Percentiles rank a stretch among this genome's conserved stretches.
phyloP scores from a whole-genome alignment of 37 sponge, comb jelly and placozoan genomes.

The Corticium candelabrum region DNA sequence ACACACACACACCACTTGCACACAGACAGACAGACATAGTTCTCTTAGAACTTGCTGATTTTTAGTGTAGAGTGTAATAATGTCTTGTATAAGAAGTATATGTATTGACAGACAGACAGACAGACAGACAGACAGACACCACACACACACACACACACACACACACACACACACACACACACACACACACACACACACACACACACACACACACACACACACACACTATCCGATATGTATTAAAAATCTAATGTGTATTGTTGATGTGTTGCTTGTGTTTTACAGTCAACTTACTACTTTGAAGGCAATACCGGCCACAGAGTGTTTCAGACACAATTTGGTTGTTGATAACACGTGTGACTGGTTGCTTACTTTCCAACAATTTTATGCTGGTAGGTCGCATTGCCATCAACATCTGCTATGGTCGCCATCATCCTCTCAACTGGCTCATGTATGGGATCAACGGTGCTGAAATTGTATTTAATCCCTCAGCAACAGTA shows the following conservation, averaged over 20 bases:
- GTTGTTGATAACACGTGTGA: constrained; percentile 7
- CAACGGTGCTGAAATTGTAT: constrained; percentile 95
- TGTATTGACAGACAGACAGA: too few relatives aligned
- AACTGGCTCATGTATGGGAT: constrained; percentile 87
- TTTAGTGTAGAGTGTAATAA: too few relatives aligned
- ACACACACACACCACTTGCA: too few relatives aligned
- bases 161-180: background rate
- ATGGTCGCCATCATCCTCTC: constrained; percentile 91
- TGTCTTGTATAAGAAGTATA: too few relatives aligned
- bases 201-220: too few relatives aligned
- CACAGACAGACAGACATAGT: too few relatives aligned
- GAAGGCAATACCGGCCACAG: constrained; percentile 88
- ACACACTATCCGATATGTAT: too few relatives aligned
- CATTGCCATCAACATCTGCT: constrained; percentile 89
- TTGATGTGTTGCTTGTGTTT: background rate
- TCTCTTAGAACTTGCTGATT: too few relatives aligned
- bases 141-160: constrained; percentile 5
- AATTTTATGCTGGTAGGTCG: constrained; percentile 29
- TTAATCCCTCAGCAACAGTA: constrained; percentile 95
- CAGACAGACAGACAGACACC: too few relatives aligned
- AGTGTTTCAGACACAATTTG: constrained; percentile 84
- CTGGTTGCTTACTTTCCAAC: background rate
- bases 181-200: constrained; percentile 1
- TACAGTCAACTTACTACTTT: constrained; percentile 84
- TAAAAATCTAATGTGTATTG: background rate